Percentiles rank a stretch among this genome's conserved stretches.
phyloP scores from a whole-genome alignment of 2,888 invertebrate species.

The Tanytarsus gracilentus region DNA sequence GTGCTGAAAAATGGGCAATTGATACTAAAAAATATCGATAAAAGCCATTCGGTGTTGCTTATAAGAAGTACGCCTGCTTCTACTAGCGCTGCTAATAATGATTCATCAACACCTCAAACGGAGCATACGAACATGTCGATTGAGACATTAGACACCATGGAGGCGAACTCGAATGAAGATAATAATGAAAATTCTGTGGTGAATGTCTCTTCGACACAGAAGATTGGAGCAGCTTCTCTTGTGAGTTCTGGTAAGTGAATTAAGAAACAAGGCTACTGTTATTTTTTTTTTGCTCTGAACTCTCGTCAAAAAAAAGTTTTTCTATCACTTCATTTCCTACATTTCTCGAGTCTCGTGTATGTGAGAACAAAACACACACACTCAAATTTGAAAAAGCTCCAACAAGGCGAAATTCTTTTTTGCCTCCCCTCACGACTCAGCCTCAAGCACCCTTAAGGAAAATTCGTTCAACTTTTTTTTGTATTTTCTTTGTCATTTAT shows the following conservation, averaged over 20 bases:
- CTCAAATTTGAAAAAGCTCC: slow-evolving; percentile 6
- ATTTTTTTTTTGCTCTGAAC: background rate
- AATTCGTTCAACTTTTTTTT: too few species aligned
- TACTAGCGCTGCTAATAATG: background rate
- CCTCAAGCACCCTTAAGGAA: too few species aligned
- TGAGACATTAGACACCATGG: slow-evolving; percentile 4
- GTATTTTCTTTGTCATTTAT: too few species aligned
- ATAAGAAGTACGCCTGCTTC: too few species aligned
- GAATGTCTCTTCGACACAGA: background rate
- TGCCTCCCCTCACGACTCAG: background rate
- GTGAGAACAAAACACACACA: too few species aligned
- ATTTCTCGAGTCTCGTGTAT: background rate
- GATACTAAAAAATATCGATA: slow-evolving; percentile 2
- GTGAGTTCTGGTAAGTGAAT: slow-evolving; percentile 8
- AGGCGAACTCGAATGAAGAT: background rate
- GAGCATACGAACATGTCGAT: slow-evolving; percentile 6
- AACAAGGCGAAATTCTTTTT: background rate
- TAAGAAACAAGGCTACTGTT: slow-evolving; percentile 11
- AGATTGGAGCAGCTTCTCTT: slow-evolving; percentile 10
- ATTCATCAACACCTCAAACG: slow-evolving; percentile 5
- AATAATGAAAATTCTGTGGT: background rate
- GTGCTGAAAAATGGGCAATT: background rate
- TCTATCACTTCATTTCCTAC: slow-evolving; percentile 7
- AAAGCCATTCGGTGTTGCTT: background rate
- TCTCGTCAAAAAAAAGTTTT: background rate